These are phyloP conservation scores for Patella depressa DNA, from an alignment of 2,888 invertebrate species.

Conservation along the genomic window DNA sequence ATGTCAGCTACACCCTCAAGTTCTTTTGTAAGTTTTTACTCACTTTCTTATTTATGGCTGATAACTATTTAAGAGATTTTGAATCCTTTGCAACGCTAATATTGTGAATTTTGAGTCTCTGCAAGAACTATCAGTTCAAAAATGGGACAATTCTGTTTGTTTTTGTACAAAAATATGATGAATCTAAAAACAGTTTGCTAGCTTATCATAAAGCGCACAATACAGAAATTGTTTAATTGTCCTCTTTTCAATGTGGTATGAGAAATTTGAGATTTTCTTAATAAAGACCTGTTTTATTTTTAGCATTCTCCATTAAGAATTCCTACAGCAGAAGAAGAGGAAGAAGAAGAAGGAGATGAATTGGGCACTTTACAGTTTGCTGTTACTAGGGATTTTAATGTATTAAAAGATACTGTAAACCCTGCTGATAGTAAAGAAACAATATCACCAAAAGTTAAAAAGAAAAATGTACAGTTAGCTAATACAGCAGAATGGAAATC, in stretches of 20 bases:
- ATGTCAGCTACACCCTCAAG: slow-evolving; percentile 12
- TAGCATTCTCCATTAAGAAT: slow-evolving; percentile 50
- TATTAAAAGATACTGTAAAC: slow-evolving; percentile 47
- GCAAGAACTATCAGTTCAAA: neutral
- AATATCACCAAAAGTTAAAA: slow-evolving; percentile 49
- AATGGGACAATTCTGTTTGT: neutral
- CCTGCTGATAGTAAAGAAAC: slow-evolving; percentile 34
- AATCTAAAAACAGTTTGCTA: too few species aligned
- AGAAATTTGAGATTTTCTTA: too few species aligned
- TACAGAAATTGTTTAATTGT: too few species aligned
- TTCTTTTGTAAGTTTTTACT: slow-evolving; percentile 25
- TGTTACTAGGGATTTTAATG: slow-evolving; percentile 62
- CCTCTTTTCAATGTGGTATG: too few species aligned
- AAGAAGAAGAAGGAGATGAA: slow-evolving; percentile 44
- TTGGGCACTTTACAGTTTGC: slow-evolving; percentile 61
- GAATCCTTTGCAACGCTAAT: too few species aligned
- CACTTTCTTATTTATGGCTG: neutral
- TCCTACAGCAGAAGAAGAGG: slow-evolving; percentile 53
- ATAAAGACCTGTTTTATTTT: slow-evolving; percentile 12
- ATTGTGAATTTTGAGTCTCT: too few species aligned
- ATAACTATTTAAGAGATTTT: neutral
- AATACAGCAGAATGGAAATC: slow-evolving; percentile 39
- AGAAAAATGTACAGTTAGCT: slow-evolving; percentile 38
- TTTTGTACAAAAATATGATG: neutral
- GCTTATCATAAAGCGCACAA: too few species aligned